Evolutionary conservation across 2,888 invertebrate genomes (phyloP).

Genomic region (Heteromurus nitidus): DNA sequence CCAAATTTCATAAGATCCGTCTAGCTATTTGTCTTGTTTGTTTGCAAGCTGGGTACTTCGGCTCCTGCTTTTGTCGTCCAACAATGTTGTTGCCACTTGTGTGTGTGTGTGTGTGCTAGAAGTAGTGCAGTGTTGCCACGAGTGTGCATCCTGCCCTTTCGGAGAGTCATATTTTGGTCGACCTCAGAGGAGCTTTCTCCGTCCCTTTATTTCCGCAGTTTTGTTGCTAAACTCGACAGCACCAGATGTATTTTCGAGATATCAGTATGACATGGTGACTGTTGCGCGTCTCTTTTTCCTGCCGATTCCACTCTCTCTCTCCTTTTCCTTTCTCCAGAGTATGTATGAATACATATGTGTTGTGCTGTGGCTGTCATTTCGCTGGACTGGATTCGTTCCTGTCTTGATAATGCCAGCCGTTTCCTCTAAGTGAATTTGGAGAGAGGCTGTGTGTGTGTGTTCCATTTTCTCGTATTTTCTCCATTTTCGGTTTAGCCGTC

Average conservation of each 20-base stretch:
- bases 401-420: conserved; percentile 22
- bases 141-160: background rate
- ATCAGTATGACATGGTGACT: conserved; percentile 63
- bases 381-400: background rate
- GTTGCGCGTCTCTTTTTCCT: conserved; percentile 52
- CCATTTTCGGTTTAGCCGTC: background rate
- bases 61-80: background rate
- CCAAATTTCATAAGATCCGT: conserved; percentile 62
- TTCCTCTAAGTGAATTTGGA: conserved; percentile 23
- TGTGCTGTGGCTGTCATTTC: conserved; percentile 24
- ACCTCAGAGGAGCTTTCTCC: background rate
- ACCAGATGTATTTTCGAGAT: conserved; percentile 62
- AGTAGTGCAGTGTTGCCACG: too few species aligned
- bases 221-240: conserved; percentile 60
- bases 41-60: conserved; percentile 40
- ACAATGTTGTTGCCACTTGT: background rate
- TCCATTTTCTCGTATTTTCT: background rate
- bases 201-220: conserved; percentile 40
- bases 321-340: conserved; percentile 1
- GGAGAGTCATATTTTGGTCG: background rate
- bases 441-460: background rate
- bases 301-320: conserved; percentile 12
- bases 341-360: background rate
- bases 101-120: background rate
- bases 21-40: conserved; percentile 61